Evolutionary conservation across 1,140 invertebrate species (phyloP), one percentile per base, ranked within the genome.

Genomic region (Microplitis mediator): DNA sequence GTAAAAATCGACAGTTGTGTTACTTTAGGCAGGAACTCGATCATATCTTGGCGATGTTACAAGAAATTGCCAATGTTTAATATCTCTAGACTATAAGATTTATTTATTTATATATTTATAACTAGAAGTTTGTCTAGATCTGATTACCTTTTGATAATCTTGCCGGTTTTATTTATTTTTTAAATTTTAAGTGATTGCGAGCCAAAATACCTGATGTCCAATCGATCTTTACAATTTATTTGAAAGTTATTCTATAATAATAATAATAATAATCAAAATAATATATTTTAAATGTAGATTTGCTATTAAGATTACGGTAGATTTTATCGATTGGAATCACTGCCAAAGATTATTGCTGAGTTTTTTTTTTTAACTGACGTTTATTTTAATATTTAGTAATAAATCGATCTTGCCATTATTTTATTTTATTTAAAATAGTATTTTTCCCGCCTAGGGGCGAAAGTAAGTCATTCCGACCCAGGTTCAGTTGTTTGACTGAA

Each of bases 1-100:
- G 79, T 31, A 88, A 86, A 72, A 87, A 86, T 66, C 80, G 81
- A 8, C 85, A 89, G 51, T 81, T 88, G 3, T 89, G 88, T 68
- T 88, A 86, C 35, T 89, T 86, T 66, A 78, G 87, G 8, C 86
- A 87, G 32, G 87, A 89, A 64, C 78, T 89, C 9, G 88, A 89
- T 77, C 83, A 87, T 64, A 88, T 89, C 65, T 80, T 89, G 3
- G 82, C 75, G 3, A 86, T 87, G 77, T 69, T 89, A 5, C 86
- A 88, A 58, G 86, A 88, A 72, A 82, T 87, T 4, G 79, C 85
- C 8, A 83, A 82, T 72, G 80, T 80, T 72, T 81, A 80, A 71
- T 84, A 4, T 69, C 34, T 60, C 0, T 56, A 69, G 13, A 8
- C 16, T 60, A 60, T 58, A 23, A 23, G 23, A 23, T 23, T 23